Base-by-base conservation (phyloP, 1,140 invertebrate species). In the Drosophila pseudoananassae region DNA sequence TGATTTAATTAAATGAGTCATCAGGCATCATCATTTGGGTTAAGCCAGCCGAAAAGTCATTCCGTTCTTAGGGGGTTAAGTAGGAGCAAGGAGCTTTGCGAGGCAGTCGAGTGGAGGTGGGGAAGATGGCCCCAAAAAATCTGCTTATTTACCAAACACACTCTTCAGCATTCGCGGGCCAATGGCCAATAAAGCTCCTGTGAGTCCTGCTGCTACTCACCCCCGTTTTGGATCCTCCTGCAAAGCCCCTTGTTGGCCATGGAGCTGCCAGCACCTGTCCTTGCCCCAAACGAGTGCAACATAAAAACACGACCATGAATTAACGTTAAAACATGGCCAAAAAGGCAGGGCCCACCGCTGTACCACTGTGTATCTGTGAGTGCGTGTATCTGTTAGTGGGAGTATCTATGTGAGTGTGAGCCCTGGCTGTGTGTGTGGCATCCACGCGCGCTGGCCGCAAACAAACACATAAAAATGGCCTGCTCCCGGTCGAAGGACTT, bases 261-360 rank as follows among this genome's bases (percentile, higher is more conserved):
- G 25, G 25, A 27, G 25, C 25, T 27, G 52, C 33, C 36, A 47
- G 52, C 70, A 74, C 71, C 54, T 75, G 73, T 65, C 71, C 59
- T 51, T 56, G 58, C 63, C 65, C 77, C 40, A 43, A 80, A 69
- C 74, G 75, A 77, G 77, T 80, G 83, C 82, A 87, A 78, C 83
- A 87, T 79, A 89, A 82, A 91, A 90, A 89, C 76, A 90, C 78
- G 78, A 89, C 77, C 83, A 90, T 85, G 89, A 91, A 90, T 90
- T 91, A 90, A 84, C 89, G 89, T 90, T 90, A 85, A 89, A 90
- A 89, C 89, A 91, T 89, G 90, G 79, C 83, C 89, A 78, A 81
- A 88, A 87, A 87, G 75, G 78, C 38, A 40, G 56, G 47, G 53
- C 57, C 20, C 23, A 14, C 15, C 27, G 10, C 23, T 15, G 14